Evolutionary conservation across 2,797 vertebrate species (phyloP).

Genomic region (Psittacula echo): DNA sequence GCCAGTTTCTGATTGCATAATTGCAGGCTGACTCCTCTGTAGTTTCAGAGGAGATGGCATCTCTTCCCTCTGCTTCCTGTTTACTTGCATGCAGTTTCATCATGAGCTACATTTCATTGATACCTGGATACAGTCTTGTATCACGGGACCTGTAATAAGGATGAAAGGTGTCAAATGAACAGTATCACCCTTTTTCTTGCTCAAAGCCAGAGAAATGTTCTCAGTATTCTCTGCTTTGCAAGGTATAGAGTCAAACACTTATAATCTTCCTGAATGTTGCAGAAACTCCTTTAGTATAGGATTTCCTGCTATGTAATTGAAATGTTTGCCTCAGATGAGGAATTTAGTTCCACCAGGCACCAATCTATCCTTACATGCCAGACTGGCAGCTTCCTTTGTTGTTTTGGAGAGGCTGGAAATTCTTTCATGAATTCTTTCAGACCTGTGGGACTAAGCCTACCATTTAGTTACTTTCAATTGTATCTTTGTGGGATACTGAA

Average conservation of each 20-base stretch:
- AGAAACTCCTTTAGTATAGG: slow-evolving; percentile 41
- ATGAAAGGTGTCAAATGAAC: neutral
- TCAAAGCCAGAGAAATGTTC: neutral
- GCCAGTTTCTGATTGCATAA: neutral
- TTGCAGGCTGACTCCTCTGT: neutral
- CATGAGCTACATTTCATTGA: neutral
- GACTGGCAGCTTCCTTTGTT: slow-evolving; percentile 73
- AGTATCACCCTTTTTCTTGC: neutral
- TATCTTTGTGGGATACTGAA: slow-evolving; percentile 65
- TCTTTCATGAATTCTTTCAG: slow-evolving; percentile 64
- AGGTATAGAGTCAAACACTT: neutral
- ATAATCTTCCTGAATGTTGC: neutral
- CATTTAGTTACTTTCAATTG: slow-evolving; percentile 56
- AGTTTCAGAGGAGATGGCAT: neutral
- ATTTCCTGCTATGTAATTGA: slow-evolving; percentile 62
- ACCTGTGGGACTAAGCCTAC: slow-evolving; percentile 55
- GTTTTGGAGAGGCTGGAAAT: slow-evolving; percentile 70
- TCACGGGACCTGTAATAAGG: neutral
- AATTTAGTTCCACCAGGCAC: slow-evolving; percentile 66
- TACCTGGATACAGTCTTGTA: neutral
- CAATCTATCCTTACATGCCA: slow-evolving; percentile 69
- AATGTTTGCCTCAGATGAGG: slow-evolving; percentile 24
- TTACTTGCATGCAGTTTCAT: neutral
- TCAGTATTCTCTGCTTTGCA: neutral
- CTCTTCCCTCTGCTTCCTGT: neutral